Conservation (phyloP, 2,888 invertebrate genomes). For the Agriopis leucophaearia region DNA sequence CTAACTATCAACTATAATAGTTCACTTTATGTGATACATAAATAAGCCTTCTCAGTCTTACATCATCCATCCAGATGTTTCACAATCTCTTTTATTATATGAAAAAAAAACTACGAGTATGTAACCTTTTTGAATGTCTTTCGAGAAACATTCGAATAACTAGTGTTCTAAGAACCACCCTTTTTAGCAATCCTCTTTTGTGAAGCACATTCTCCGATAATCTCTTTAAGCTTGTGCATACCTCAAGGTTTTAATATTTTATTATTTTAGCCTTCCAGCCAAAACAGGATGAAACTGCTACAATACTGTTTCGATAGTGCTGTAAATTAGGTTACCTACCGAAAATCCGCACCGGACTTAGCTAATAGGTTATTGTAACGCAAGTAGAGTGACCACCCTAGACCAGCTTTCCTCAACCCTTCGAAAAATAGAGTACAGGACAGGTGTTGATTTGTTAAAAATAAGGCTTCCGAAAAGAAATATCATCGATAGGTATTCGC, state of each 20-base stretch:
- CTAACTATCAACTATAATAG: too few species aligned
- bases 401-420: too few species aligned
- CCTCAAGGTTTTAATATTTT: slow-evolving; percentile 1
- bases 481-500: too few species aligned
- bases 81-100: too few species aligned
- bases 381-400: slow-evolving; percentile 51
- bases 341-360: slow-evolving; percentile 54
- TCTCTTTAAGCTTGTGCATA: background rate
- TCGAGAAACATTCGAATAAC: background rate
- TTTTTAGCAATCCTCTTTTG: background rate
- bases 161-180: too few species aligned
- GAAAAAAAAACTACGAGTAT: too few species aligned
- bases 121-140: background rate
- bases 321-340: slow-evolving; percentile 34
- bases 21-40: too few species aligned
- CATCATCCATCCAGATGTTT: background rate
- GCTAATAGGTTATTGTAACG: slow-evolving; percentile 63
- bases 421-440: too few species aligned
- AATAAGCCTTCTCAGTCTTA: too few species aligned
- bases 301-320: background rate
- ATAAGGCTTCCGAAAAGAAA: too few species aligned
- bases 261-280: background rate
- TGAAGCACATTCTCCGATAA: background rate
- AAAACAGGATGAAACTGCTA: background rate
- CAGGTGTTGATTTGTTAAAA: too few species aligned